Base-by-base conservation (phyloP, 2,888 invertebrate species). In the Platycnemis pennipes region DNA sequence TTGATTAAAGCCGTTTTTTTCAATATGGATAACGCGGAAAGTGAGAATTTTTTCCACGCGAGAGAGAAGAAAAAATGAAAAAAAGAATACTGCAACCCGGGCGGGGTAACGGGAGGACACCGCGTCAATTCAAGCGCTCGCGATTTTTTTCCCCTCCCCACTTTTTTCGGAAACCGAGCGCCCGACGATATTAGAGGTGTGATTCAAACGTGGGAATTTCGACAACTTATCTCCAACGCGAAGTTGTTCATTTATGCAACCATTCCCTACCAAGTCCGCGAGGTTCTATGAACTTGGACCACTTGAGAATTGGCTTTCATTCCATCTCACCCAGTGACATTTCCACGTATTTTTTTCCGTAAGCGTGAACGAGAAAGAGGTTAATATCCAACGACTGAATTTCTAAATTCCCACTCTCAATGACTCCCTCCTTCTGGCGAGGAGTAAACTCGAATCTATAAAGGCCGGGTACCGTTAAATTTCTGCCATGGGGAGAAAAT, bases 1-100 rank as follows among this genome's bases (percentile, higher is more conserved):
- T 91, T 91, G 91, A 91, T 91, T 44, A 91, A 77, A 77, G 77
- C 37, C 37, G 77, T 37, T 37, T 77, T 77, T 77, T 77, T 49
- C 37, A 77, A 37, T 37, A 77, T 77, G 77, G 77, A 77, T 77
- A 77, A 7, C 77, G 37, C 37, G 31, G 77, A 37, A 37, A 16
- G 63, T 22, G 31, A n/a, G 19, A 77, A 31, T 37, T 77, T 77
- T 77, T 77, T 37, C 77, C 19, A 22, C 16, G 37, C 13, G 63
- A 37, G n/a, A n/a, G n/a, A n/a, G n/a, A n/a, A n/a, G n/a, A n/a
- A n/a, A n/a, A n/a, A n/a, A n/a, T n/a, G n/a, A n/a, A n/a, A n/a
- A n/a, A n/a, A 77, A 77, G 37, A 77, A 77, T 37, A 31, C 31
- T 37, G 7, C 31, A 77, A 31, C 77, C 26, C 37, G 31, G 77